Percentiles rank a stretch among this genome's conserved stretches.
Conservation (phyloP, 2,888 invertebrate species). For the Heteromyza rotundicornis region DNA sequence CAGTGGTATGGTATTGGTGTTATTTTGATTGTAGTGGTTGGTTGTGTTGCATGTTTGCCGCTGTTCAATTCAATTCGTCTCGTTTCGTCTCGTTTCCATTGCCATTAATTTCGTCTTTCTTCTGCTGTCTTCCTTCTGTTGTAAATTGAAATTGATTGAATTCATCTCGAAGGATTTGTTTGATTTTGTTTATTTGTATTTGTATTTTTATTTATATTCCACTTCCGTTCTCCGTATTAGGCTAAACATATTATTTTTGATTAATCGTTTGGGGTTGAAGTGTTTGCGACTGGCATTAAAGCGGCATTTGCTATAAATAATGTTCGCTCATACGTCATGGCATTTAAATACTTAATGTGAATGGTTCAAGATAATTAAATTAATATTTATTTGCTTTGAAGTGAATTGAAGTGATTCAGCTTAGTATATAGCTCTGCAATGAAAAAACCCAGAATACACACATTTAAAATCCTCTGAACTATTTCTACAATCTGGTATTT, state of each 20-base stretch:
- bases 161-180: conserved; percentile 21
- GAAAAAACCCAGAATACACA: too few relatives aligned
- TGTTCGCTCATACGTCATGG: too few relatives aligned
- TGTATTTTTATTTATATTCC: conserved; percentile 12
- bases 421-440: too few relatives aligned
- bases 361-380: too few relatives aligned
- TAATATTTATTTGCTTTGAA: too few relatives aligned
- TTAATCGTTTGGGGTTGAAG: not conserved
- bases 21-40: not conserved
- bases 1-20: not conserved
- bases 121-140: not conserved
- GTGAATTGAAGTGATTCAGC: too few relatives aligned
- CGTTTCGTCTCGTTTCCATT: conserved; percentile 13
- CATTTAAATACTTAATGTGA: too few relatives aligned
- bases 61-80: conserved; percentile 15
- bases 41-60: conserved; percentile 33
- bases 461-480: too few relatives aligned
- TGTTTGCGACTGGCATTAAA: too few relatives aligned
- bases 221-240: conserved; percentile 8
- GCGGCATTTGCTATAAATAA: too few relatives aligned
- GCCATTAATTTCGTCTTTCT: conserved; percentile 30
- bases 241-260: not conserved
- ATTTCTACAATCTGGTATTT: too few relatives aligned
- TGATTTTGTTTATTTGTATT: not conserved
- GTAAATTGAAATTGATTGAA: conserved; percentile 27